Base-by-base conservation (phyloP, 1,140 invertebrate species). In the Caerostris extrusa region DNA sequence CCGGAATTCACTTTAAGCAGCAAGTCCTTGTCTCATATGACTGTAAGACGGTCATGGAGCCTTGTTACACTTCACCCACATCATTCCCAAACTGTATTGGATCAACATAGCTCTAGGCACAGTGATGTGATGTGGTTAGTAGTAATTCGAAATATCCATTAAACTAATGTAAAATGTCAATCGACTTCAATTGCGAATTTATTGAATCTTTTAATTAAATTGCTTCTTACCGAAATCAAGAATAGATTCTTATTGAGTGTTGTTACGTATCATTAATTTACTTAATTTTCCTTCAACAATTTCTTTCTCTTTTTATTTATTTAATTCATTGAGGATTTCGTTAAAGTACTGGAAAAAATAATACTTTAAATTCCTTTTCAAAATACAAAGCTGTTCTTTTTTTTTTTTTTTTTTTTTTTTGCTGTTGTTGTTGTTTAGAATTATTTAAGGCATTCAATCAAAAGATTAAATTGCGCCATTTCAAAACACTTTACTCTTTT, bases 321-420 rank as follows among this genome's bases (percentile, higher is more conserved):
- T 77, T 77, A 3, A 10, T 77, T 14, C 5, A 77, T 12, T 12
- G 50, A 77, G 10, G 10, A 77, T 77, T 10, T 77, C 53, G 34
- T 50, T 77, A 77, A 77, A 50, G 34, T 50, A 50, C 50, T 77
- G 5, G 3, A 3, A 12, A n/a, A 77, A 77, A 34, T 12, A 77
- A 77, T 77, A 34, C 34, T 77, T 77, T 77, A 53, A 77, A 50
- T 53, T 77, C 34, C 50, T 77, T 53, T 77, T 12, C 34, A 7
- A 77, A 77, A 77, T 77, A 34, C 71, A 53, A 77, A 77, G 71
- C 71, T n/a, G n/a, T n/a, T n/a, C n/a, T n/a, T 53, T 77, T 53
- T 12, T 77, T 34, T 77, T 34, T 77, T 77, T 77, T 0, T 34
- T 0, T 0, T 34, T 34, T 0, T 34, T 34, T 0, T 34, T 34